These are phyloP conservation scores for Papilio demoleus DNA, from an alignment of 2,888 invertebrate species.

Conservation along the genomic window DNA sequence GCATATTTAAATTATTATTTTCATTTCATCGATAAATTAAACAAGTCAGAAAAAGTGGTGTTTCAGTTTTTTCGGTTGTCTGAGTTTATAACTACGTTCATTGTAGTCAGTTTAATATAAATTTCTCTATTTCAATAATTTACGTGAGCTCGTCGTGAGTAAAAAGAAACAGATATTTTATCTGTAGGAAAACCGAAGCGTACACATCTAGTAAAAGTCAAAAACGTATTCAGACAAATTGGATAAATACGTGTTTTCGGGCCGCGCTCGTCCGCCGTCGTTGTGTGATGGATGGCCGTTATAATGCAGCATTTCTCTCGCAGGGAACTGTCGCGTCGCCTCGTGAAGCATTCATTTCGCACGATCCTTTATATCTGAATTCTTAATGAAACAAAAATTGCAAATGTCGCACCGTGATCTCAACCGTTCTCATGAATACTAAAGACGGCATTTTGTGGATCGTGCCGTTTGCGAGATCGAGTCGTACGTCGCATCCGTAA, in stretches of 20 bases:
- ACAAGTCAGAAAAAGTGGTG: neutral
- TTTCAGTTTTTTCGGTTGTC: neutral
- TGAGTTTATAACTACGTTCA: neutral
- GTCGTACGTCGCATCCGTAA: slow-evolving; percentile 62
- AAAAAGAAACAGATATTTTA: slow-evolving; percentile 34
- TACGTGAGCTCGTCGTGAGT: slow-evolving; percentile 15
- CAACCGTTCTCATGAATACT: slow-evolving; percentile 79
- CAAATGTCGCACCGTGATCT: slow-evolving; percentile 76
- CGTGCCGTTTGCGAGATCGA: slow-evolving; percentile 73
- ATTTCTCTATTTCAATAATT: slow-evolving; percentile 26
- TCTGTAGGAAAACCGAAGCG: slow-evolving; percentile 30
- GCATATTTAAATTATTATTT: neutral
- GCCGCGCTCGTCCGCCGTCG: slow-evolving; percentile 46
- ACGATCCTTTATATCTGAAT: slow-evolving; percentile 79
- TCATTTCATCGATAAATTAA: neutral
- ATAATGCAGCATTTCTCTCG: slow-evolving; percentile 52
- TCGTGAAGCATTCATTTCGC: slow-evolving; percentile 65
- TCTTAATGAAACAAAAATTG: slow-evolving; percentile 82
- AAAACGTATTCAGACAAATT: slow-evolving; percentile 57
- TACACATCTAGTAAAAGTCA: slow-evolving; percentile 47
- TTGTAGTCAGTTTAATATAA: neutral
- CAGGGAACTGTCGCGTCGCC: slow-evolving; percentile 48
- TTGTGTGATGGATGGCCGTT: slow-evolving; percentile 57
- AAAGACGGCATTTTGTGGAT: slow-evolving; percentile 78
- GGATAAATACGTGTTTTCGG: slow-evolving; percentile 55